These are phyloP conservation scores for Eospalax fontanierii DNA, from an alignment of 2,797 vertebrate genomes.

Conservation along the genomic window DNA sequence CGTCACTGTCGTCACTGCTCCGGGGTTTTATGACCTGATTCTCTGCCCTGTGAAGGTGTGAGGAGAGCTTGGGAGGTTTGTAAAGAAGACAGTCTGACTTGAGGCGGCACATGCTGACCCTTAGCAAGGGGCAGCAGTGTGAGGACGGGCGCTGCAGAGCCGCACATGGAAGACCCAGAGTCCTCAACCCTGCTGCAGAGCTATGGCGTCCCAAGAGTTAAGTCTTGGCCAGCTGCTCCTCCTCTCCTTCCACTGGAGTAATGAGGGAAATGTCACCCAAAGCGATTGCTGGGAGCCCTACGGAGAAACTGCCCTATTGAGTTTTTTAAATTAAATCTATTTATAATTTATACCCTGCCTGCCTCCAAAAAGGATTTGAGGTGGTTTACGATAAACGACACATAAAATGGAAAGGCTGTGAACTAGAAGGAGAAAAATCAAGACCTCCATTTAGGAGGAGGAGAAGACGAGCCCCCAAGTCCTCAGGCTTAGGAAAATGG, in stretches of 20 bases:
- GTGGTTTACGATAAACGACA: constrained; percentile 70
- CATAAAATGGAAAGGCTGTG: constrained; percentile 48
- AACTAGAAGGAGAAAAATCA: constrained; percentile 61
- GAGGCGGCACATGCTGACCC: neutral
- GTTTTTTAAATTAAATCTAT: constrained; percentile 81
- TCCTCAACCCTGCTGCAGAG: neutral
- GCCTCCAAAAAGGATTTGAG: constrained; percentile 77
- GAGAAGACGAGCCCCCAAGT: neutral
- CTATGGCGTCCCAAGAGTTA: neutral
- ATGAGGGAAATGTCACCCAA: constrained; percentile 63
- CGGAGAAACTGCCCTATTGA: constrained; percentile 78
- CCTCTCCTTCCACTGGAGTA: neutral
- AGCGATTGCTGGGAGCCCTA: constrained; percentile 47
- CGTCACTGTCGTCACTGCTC: constrained; percentile 75
- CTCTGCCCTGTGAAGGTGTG: constrained; percentile 78
- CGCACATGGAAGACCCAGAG: neutral
- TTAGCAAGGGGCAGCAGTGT: no score
- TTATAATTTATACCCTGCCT: constrained; percentile 81
- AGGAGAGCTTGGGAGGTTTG: constrained; percentile 81
- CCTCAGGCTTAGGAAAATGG: neutral
- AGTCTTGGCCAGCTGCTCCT: neutral
- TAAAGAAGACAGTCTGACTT: constrained; percentile 56
- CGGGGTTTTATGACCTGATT: constrained; percentile 83
- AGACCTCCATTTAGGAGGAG: neutral
- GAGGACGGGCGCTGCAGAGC: neutral